Evolutionary conservation across 2,888 invertebrate species (phyloP), one percentile per base, ranked within the genome.

Genomic region (Euzophera pinguis): DNA sequence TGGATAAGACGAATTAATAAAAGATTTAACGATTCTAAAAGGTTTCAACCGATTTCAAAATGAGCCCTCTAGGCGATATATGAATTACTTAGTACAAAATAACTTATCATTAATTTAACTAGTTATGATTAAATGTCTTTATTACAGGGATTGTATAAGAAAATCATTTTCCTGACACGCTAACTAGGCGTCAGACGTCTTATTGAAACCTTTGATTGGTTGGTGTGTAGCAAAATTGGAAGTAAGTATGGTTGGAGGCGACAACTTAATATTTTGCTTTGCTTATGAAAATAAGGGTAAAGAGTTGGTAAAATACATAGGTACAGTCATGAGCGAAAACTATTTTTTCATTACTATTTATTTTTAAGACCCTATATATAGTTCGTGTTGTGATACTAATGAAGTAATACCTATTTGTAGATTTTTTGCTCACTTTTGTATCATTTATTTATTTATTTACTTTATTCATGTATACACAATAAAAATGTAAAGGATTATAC

Each of bases 141-240:
- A 56, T 61, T 53, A 57, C 52, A 45, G 45, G 32, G 13, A 32
- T 29, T 32, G 32, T 45, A 12, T 32, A 2, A 16, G 34, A 45
- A 61, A 68, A 67, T 64, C 59, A 65, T 71, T 69, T 67, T 62
- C 58, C 53, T 62, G 65, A 71, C 66, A 59, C 48, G 42, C 52
- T 69, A 73, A 70, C 69, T 61, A 59, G 48, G 54, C 58, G 60
- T 47, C 55, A 55, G 57, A 60, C 50, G 38, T 58, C 62, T 60
- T 59, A 65, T 68, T 62, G 56, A 60, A 67, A 61, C 41, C 53
- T 57, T 47, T 49, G 48, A 62, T 61, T 59, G 54, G 39, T 55
- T 54, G 47, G 56, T 59, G 58, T 52, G 52, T 51, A 35, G 52
- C 52, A 53, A 62, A 57, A 64, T 60, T 61, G 54, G 32, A 38